Base-by-base conservation (phyloP, 2,113 vertebrate species). In the Hyperopisus bebe region DNA sequence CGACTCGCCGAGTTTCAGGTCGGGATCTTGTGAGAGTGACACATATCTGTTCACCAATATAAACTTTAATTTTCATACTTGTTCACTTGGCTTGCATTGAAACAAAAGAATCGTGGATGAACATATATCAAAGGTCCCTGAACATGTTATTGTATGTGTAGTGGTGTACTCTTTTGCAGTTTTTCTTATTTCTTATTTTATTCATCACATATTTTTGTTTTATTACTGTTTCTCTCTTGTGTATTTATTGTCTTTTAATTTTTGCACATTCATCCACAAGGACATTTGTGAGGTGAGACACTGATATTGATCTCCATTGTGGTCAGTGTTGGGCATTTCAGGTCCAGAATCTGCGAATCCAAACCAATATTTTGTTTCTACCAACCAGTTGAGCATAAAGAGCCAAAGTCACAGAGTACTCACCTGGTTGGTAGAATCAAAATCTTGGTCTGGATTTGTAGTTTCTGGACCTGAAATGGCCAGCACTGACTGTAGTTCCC, bases 1-100 rank as follows among this genome's bases (percentile, higher is more conserved):
- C 93, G 96, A 46, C 95, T 99, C 19, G 94, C 95, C 50, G 92
- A 94, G 47, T 95, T 99, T 87, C 97, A 98, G 98, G 98, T 98
- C 91, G 1, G 90, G 80, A 31, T 11, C 44, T 27, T 55, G 4
- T 21, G 24, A 15, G 44, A 24, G n/a, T 31, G 47, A n/a, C 58
- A 50, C 3, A 24, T 24, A 24, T 24, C 24, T 84, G 13, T 11
- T 84, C 31, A 42, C 47, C 19, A 24, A 47, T 27, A 66, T 27
- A 50, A 13, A 89, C 27, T 55, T 50, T 35, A 55, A 15, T n/a
- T 15, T 51, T 51, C 10, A 31, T 3, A 7, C 24, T 31, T 86
- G 84, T 50, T 47, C 47, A 27, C 77, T 82, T 31, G 27, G 15
- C n/a, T 53, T 87, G 47, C 44, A 35, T 53, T 13, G 50, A 31